These are phyloP conservation scores for Fabriciana adippe DNA, from an alignment of 2,888 invertebrate species.

Conservation along the genomic window DNA sequence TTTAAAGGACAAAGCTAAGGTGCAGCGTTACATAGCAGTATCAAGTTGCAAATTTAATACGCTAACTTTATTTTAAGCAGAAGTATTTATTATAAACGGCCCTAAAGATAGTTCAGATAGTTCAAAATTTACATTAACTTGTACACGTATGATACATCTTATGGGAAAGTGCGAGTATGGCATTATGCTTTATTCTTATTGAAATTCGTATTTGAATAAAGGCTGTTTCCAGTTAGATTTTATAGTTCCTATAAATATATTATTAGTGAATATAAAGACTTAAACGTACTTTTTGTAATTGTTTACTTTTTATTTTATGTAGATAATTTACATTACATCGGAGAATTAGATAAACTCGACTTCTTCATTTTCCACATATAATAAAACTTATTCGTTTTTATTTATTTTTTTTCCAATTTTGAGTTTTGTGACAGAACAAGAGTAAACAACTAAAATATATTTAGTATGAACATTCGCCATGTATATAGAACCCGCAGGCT, in stretches of 20 bases:
- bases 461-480: no score
- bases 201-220: slow-evolving; percentile 6
- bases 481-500: no score
- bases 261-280: no score
- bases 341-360: no score
- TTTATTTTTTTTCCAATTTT: no score
- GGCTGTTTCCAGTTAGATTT: slow-evolving; percentile 8
- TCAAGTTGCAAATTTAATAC: slow-evolving; percentile 39
- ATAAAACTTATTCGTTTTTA: no score
- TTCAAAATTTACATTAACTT: slow-evolving; percentile 24
- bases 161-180: slow-evolving; percentile 13
- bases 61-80: slow-evolving; percentile 36
- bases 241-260: not conserved
- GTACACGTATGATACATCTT: slow-evolving; percentile 19
- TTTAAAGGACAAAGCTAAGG: slow-evolving; percentile 37
- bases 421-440: no score
- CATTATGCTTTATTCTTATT: slow-evolving; percentile 1
- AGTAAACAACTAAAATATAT: no score
- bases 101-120: slow-evolving; percentile 30
- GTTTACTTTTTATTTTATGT: no score
- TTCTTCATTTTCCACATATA: no score
- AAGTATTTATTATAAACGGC: slow-evolving; percentile 30
- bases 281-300: no score
- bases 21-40: slow-evolving; percentile 36
- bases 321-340: no score